Evolutionary conservation across 2,113 vertebrate species (phyloP), one percentile per base, ranked within the genome.

Genomic region (Entelurus aequoreus): DNA sequence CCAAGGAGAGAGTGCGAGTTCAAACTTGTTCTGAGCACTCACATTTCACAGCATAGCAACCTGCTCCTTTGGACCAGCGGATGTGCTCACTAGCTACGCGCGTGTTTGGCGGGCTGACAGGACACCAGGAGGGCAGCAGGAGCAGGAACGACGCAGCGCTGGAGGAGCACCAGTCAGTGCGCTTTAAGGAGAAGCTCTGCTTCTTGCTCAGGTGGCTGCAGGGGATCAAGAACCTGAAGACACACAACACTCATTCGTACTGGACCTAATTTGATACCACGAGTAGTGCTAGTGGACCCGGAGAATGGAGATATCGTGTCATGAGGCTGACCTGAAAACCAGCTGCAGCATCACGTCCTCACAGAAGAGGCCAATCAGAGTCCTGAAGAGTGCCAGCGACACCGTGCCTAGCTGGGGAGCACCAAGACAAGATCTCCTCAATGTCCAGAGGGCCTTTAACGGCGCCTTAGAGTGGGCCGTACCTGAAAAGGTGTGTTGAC

Each of bases 401-500:
- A 98, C 94, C 13, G 94, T 94, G 19, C 95, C 97, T 62, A 98
- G 78, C 96, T 99, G 56, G 70, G 13, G 55, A 44, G 55, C 4
- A 49, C 48, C 74, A 19, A 68, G 47, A 48, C 38, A 52, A 3
- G 37, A 12, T 60, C 19, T 47, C 14, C 1, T 35, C 10, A 6
- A 15, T 60, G n/a, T 13, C 35, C 11, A 4, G 28, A 28, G 28
- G 28, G 28, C 28, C 28, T 15, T 15, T 35, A 16, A 6, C 37
- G 15, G 49, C 3, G 48, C 6, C 55, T 55, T 46, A 16, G 56
- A 5, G 42, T 28, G 16, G n/a, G n/a, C 7, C 81, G 83, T 87
- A 98, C 95, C 93, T 91, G 94, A 84, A 99, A 99, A 0, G 96
- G 95, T 0, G 96, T 98, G 89, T 99, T 99, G 86, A 99, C 93